Conservation (phyloP, 2,113 vertebrate genomes). For the Actenoides hombroni region DNA sequence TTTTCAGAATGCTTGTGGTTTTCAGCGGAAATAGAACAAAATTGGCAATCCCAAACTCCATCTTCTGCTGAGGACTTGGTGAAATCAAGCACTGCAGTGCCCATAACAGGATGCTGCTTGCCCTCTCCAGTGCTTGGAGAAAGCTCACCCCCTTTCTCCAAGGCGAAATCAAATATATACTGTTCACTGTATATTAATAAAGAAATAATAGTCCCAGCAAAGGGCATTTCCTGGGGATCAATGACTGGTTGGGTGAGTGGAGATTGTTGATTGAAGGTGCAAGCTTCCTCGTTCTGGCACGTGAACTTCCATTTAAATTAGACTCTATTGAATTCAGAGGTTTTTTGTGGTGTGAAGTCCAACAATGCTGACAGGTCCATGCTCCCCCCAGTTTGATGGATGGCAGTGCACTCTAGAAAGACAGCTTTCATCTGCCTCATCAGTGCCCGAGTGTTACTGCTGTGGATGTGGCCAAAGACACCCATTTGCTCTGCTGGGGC, state of each 20-base stretch:
- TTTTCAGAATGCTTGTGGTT: not conserved
- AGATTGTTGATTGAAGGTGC: constrained; percentile 57
- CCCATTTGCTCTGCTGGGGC: not conserved
- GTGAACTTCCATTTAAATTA: constrained; percentile 29
- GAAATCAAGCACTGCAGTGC: not conserved
- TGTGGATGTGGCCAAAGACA: not conserved
- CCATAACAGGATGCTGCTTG: not conserved
- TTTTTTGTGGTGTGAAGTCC: not conserved
- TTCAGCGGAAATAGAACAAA: not conserved
- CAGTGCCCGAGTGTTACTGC: not conserved
- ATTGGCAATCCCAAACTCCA: not conserved
- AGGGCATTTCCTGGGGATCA: constrained; percentile 23
- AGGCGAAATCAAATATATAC: not conserved
- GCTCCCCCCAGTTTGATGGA: not conserved
- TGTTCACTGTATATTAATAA: not conserved
- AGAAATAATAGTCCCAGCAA: constrained; percentile 27
- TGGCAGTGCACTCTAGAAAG: not conserved
- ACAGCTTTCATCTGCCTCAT: not conserved
- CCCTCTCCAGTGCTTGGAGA: not conserved
- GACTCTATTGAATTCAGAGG: not conserved
- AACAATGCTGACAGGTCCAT: not conserved
- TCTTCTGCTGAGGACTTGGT: not conserved
- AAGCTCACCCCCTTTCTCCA: not conserved
- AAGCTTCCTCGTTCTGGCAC: constrained; percentile 16
- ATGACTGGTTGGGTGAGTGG: not conserved